A percentile compares a stretch with the other conserved stretches of the same genome.
phyloP scores from a whole-genome alignment of 2,797 vertebrate genomes.

The Chelmon rostratus region DNA sequence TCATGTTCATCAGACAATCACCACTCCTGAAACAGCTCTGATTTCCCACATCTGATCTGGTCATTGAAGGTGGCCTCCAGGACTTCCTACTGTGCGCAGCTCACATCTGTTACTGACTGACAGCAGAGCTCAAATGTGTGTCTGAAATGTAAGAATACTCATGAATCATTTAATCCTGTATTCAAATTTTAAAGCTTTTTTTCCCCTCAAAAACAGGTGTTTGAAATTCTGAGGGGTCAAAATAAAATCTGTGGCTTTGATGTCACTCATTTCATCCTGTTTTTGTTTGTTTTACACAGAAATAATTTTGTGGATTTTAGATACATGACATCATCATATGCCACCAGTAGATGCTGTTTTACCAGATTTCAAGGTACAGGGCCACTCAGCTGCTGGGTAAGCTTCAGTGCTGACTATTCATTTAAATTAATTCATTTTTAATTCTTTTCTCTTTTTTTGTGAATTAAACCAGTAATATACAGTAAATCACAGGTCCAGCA shows the following conservation, averaged over 20 bases:
- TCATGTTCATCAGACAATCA: background rate
- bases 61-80: background rate
- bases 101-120: constrained; percentile 14
- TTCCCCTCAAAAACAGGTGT: background rate
- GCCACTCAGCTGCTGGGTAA: background rate
- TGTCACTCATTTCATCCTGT: too few species aligned
- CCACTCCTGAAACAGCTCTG: background rate
- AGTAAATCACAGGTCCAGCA: background rate
- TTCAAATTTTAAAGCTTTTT: background rate
- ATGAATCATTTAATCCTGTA: background rate
- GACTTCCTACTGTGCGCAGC: background rate
- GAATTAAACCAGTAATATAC: background rate
- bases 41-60: background rate
- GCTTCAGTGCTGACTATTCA: background rate
- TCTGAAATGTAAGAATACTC: constrained; percentile 14
- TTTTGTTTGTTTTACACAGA: background rate
- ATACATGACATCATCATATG: background rate
- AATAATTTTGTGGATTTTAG: background rate
- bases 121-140: constrained; percentile 3
- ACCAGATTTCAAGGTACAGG: background rate
- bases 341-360: background rate
- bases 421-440: too few species aligned
- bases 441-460: too few species aligned
- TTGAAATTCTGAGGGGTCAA: background rate
- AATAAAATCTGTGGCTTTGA: constrained; percentile 14